Base-by-base conservation (phyloP, 2,113 vertebrate genomes). In the Thomomys bottae region DNA sequence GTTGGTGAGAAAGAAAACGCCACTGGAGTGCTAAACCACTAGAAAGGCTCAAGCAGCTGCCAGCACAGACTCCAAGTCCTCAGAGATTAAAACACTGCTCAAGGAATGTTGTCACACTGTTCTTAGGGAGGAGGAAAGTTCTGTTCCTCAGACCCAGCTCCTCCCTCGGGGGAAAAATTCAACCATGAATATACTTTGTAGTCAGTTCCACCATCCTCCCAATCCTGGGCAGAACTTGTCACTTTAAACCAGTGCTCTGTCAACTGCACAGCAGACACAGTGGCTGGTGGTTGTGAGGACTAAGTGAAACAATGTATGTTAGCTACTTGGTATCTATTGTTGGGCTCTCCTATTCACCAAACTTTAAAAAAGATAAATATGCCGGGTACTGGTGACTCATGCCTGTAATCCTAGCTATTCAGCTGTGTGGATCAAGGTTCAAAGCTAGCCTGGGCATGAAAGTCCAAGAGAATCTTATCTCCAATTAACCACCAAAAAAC, bases 1-100 rank as follows among this genome's bases (percentile, higher is more conserved):
- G 59, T 26, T 21, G 23, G 21, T 26, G 59, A 61, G 59, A 61
- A 61, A 61, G 59, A 95, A 96, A 95, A 90, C 89, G 68, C 93
- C 40, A 90, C 61, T 45, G 84, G 79, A 5, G 77, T 94, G 92
- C 92, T 83, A 95, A 96, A 87, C 92, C 94, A 92, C 92, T 93
- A 95, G 90, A 94, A 93, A 95, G 93, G 17, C 93, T 83, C 21
- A 84, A 63, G 75, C 36, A 15, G 80, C 73, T 18, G 9, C 79
- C n/a, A 71, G 84, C 32, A 87, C 73, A 71, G 57, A 81, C 89
- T 95, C 89, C 36, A 36, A 78, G 11, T 77, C 87, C 81, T 84
- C 6, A 7, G 91, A 91, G 91, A 89, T 90, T 15, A 79, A 36
- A 85, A 34, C 5, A 8, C n/a, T 87, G 78, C 66, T 64, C 84